Conservation (phyloP, 2,888 invertebrate genomes). For the Scelioninae gen. 2 region DNA sequence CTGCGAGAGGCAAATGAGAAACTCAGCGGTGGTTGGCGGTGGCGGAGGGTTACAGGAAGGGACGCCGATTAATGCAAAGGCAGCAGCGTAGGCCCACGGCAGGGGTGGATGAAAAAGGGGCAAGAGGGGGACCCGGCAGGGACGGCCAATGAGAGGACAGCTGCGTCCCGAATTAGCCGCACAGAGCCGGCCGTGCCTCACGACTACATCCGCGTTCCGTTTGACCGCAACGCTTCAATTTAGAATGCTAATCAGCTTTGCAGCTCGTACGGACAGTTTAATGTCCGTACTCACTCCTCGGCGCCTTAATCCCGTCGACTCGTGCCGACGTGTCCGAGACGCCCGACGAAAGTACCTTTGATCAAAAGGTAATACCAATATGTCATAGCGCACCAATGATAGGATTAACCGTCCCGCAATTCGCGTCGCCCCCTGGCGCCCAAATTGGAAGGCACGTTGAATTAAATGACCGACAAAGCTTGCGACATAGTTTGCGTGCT, state of each 20-base stretch:
- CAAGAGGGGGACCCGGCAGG: conserved; percentile 4
- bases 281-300: conserved; percentile 67
- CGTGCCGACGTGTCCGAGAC: conserved; percentile 33
- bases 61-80: conserved; percentile 60
- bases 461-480: conserved; percentile 43
- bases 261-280: conserved; percentile 66
- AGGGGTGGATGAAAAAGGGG: conserved; percentile 26
- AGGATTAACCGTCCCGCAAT: conserved; percentile 40
- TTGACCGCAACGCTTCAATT: conserved; percentile 74
- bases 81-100: conserved; percentile 41
- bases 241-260: conserved; percentile 74
- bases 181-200: conserved; percentile 67
- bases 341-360: conserved; percentile 37
- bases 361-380: conserved; percentile 50
- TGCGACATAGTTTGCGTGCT: conserved; percentile 44
- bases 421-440: background rate
- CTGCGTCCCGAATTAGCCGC: conserved; percentile 69
- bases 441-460: conserved; percentile 28
- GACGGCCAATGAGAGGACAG: conserved; percentile 59
- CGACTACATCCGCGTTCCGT: conserved; percentile 63
- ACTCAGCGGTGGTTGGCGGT: conserved; percentile 52
- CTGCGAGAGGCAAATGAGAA: conserved; percentile 45
- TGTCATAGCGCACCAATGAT: conserved; percentile 46
- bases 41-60: conserved; percentile 49
- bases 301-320: conserved; percentile 63